Evolutionary conservation across 64 coral and sea anemone genomes (phyloP), one percentile per base, ranked within the genome.

Genomic region (Stylophora pistillata): DNA sequence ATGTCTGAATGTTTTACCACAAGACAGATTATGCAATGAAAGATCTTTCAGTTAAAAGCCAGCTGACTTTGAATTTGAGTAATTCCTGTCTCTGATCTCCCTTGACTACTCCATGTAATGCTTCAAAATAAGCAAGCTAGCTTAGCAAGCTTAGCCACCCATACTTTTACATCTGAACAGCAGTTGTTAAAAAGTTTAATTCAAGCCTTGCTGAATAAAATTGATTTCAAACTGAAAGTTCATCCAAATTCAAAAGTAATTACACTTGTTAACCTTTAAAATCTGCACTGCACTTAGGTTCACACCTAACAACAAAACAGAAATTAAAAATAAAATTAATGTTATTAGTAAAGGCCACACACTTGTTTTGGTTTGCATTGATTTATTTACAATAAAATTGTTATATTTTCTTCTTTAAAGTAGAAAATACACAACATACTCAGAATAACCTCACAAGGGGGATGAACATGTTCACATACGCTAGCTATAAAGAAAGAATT

Each of bases 371-470:
- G 18, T 64, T 47, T 53, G 10, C 7, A 15, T 7, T 69, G 41
- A 34, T 32, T 27, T 84, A 84, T 84, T 84, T 84, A 84, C 80
- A 84, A 84, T 41, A 82, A n/a, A 41, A 62, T 15, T 31, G 52
- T 25, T 32, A 15, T 62, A 5, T 37, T 68, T 68, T 62, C 60
- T 69, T 70, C 62, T 53, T 69, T 78, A 27, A 56, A 78, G 10
- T n/a, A 56, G 9, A 68, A 10, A 12, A 9, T 3, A 47, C 37
- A 47, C 3, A 47, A 47, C 0, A 47, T 47, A 47, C 37, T 47
- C 37, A 47, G 37, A 47, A 7, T 4, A 47, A 47, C 37, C 64
- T 68, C 23, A 64, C 15, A 64, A 18, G 17, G 61, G 6, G 23
- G 64, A 21, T 68, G 62, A 11, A 68, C 64, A 11, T 25, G 28